These are phyloP conservation scores for Alentia gelatinosa DNA, from an alignment of 2,888 invertebrate species.

Conservation along the genomic window DNA sequence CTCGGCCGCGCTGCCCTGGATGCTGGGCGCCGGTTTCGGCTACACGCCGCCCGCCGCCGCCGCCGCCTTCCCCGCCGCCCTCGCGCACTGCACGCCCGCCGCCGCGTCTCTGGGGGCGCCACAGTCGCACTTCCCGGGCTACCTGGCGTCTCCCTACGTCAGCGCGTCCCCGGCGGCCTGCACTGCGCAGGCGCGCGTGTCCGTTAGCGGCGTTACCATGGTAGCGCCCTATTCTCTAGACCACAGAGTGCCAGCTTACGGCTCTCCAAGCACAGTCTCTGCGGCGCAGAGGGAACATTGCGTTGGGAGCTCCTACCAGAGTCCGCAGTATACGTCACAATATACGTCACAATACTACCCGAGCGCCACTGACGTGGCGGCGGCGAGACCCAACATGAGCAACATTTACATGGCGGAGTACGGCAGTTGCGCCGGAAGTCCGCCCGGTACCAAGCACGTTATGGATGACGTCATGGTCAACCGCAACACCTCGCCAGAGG, in stretches of 20 bases:
- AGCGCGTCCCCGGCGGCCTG: not conserved
- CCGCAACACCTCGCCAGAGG: not conserved
- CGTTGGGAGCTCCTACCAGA: not conserved
- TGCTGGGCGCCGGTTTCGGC: constrained; percentile 12
- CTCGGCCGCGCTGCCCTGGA: constrained; percentile 43
- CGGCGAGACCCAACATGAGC: not conserved
- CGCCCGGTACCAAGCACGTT: not conserved
- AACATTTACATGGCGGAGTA: not conserved
- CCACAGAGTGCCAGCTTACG: not conserved
- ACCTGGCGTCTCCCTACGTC: not conserved
- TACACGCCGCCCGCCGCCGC: not conserved
- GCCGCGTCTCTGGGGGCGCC: not conserved
- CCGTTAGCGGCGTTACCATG: constrained; percentile 20
- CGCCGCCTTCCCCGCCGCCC: not conserved
- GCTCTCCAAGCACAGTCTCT: not conserved
- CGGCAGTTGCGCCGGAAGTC: not conserved
- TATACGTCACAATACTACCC: not conserved
- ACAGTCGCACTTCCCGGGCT: not conserved
- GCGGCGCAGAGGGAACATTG: not conserved
- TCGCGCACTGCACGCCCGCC: not conserved
- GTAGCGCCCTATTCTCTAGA: not conserved
- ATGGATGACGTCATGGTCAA: not conserved
- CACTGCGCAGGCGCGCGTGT: constrained; percentile 1
- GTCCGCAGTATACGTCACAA: not conserved
- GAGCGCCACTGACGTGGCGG: not conserved